Conservation (phyloP, 2,888 invertebrate species). For the Xanthia icteritia region DNA sequence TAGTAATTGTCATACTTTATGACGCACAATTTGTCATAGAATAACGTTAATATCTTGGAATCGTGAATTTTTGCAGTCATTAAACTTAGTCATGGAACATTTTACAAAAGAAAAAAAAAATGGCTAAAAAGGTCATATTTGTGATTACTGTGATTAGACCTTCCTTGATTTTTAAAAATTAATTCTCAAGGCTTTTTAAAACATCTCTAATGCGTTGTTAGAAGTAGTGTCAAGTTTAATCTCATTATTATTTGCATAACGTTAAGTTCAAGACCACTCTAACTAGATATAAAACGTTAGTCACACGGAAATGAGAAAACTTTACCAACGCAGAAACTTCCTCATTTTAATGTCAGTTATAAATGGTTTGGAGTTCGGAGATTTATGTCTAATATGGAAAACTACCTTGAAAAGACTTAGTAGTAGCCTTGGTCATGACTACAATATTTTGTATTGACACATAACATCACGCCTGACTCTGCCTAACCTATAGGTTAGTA, state of each 20-base stretch:
- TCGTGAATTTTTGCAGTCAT: slow-evolving; percentile 40
- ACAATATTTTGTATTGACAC: too few species aligned
- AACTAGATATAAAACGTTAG: slow-evolving; percentile 17
- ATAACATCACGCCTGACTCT: too few species aligned
- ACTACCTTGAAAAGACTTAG: neutral
- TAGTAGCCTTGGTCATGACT: neutral
- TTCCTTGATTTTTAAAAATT: neutral
- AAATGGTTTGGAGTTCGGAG: neutral
- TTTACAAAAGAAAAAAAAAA: neutral
- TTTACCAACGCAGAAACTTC: slow-evolving; percentile 2
- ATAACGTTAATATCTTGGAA: slow-evolving; percentile 13
- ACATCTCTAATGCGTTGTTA: neutral
- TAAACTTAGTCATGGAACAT: slow-evolving; percentile 10
- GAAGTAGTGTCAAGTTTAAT: neutral
- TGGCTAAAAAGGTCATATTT: neutral
- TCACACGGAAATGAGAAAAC: neutral
- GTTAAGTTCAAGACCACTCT: slow-evolving; percentile 11
- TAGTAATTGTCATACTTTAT: slow-evolving; percentile 26
- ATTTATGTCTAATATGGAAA: neutral
- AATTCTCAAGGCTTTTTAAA: slow-evolving; percentile 1
- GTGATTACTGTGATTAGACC: neutral
- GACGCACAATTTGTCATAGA: slow-evolving; percentile 25
- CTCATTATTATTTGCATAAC: slow-evolving; percentile 27
- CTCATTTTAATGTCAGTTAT: neutral
- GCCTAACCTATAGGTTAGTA: too few species aligned